phyloP scores from a whole-genome alignment of 1,140 invertebrate species.

The Solenopsis invicta region DNA sequence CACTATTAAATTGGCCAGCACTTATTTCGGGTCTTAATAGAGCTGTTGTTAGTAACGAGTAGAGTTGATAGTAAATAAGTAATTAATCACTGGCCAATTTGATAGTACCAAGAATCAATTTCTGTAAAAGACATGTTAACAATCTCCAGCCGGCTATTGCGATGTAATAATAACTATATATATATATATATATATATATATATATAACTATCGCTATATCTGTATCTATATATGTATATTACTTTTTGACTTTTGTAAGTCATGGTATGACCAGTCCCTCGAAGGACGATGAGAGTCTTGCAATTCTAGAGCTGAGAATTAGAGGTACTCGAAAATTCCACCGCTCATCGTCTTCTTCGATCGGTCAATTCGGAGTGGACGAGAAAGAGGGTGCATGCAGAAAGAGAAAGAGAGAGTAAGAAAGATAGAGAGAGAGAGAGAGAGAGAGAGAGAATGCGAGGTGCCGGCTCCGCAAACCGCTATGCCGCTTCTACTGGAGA shows the following conservation, averaged over 20 bases:
- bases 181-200: no score
- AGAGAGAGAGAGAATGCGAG: neutral
- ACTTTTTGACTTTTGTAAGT: neutral
- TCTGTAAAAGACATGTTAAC: neutral
- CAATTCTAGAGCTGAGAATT: neutral
- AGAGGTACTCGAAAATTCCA: neutral
- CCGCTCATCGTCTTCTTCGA: conserved; percentile 48
- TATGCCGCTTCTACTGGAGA: conserved; percentile 23
- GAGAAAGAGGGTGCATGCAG: conserved; percentile 13
- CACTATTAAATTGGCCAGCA: no score
- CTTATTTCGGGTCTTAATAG: no score
- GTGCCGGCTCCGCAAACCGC: conserved; percentile 60
- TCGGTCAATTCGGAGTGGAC: conserved; percentile 31
- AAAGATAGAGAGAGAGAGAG: conserved; percentile 1
- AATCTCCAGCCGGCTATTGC: conserved; percentile 16
- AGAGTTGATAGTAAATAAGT: no score
- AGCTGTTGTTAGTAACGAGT: no score
- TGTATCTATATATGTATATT: neutral
- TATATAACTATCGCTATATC: no score
- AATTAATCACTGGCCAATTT: no score
- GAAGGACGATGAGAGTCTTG: neutral
- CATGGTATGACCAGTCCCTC: neutral
- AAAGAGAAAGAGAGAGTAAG: neutral
- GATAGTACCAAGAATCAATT: no score
- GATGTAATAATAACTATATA: neutral